These are phyloP conservation scores for Zalophus californianus DNA, from an alignment of 2,797 vertebrate species.

Conservation along the genomic window DNA sequence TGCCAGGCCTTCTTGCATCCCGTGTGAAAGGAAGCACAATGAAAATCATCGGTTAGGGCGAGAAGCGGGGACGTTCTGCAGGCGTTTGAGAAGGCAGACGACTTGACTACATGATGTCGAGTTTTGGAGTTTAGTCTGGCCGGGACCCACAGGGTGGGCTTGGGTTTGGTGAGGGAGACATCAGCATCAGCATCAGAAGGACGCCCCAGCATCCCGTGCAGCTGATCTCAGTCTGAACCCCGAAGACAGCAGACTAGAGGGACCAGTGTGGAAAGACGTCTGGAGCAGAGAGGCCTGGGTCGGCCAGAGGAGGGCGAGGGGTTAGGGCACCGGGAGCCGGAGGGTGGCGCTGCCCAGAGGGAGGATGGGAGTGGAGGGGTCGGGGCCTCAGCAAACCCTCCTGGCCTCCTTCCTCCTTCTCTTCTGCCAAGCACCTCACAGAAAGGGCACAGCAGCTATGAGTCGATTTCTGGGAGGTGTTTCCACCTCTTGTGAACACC, in stretches of 20 bases:
- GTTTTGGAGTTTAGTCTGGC: fast-evolving
- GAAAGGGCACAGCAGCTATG: fast-evolving
- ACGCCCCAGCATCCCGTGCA: fast-evolving
- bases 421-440: fast-evolving
- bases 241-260: background rate
- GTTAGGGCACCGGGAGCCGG: fast-evolving
- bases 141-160: fast-evolving
- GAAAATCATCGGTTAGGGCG: fast-evolving
- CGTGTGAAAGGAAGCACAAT: fast-evolving
- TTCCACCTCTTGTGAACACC: background rate
- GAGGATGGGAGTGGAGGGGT: background rate
- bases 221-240: fast-evolving
- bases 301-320: fast-evolving
- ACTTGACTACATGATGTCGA: fast-evolving
- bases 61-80: fast-evolving
- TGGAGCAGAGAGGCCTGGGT: background rate
- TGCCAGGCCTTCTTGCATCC: fast-evolving
- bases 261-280: background rate
- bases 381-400: background rate
- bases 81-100: fast-evolving
- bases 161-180: fast-evolving
- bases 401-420: background rate
- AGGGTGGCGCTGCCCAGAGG: background rate
- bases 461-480: fast-evolving
- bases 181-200: background rate